Percentiles rank a stretch among this genome's conserved stretches.
Evolutionary conservation across 1,140 invertebrate genomes (phyloP).

Genomic region (Achroia grisella): DNA sequence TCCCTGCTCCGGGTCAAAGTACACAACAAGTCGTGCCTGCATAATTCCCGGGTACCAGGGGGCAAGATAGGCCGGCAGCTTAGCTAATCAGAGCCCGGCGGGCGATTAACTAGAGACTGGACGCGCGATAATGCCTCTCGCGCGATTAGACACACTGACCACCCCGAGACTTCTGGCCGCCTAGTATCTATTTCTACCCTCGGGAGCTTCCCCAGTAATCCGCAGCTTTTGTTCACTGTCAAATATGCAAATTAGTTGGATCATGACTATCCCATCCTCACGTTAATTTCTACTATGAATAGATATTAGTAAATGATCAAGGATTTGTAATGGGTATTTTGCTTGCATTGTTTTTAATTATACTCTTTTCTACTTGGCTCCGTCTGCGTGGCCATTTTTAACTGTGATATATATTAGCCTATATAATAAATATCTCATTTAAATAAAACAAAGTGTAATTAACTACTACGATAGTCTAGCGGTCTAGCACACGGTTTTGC

Average conservation of each 20-base stretch:
- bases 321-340: too few species aligned
- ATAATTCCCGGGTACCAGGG: constrained; percentile 46
- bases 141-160: constrained; percentile 61
- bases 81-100: constrained; percentile 59
- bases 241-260: constrained; percentile 7
- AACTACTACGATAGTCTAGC: too few species aligned
- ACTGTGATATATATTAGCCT: too few species aligned
- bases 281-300: not conserved
- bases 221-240: constrained; percentile 24
- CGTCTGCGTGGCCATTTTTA: too few species aligned
- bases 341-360: too few species aligned
- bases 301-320: too few species aligned
- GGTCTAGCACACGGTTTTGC: too few species aligned
- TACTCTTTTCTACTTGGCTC: too few species aligned
- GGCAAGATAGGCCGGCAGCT: constrained; percentile 41
- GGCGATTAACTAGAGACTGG: constrained; percentile 40
- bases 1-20: constrained; percentile 18
- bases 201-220: constrained; percentile 21
- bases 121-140: constrained; percentile 56
- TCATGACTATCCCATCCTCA: not conserved
- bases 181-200: constrained; percentile 24
- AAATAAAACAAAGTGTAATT: too few species aligned
- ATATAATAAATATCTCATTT: too few species aligned
- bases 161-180: constrained; percentile 30
- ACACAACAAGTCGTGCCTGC: constrained; percentile 44